A percentile compares a stretch with the other conserved stretches of the same genome.
Conservation (phyloP, 2,888 invertebrate genomes). For the Ariolimax columbianus region DNA sequence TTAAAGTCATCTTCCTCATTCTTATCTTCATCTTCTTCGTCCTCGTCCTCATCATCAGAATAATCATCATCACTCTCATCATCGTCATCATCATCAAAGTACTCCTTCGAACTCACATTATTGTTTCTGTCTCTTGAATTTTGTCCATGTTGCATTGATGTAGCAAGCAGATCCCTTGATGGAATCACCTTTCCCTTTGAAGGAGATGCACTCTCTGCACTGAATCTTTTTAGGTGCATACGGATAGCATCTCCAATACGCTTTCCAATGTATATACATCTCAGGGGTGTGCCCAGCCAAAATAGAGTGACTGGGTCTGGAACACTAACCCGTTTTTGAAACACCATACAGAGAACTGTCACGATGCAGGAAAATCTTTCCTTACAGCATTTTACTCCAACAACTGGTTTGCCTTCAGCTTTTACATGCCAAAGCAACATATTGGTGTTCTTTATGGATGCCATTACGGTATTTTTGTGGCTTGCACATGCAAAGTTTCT, state of each 20-base stretch:
- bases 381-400: not conserved
- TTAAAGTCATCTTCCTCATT: not conserved
- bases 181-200: not conserved
- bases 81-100: not conserved
- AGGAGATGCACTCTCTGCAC: not conserved
- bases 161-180: not conserved
- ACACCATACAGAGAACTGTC: not conserved
- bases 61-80: no score
- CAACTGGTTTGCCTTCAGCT: not conserved
- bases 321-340: not conserved
- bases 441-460: not conserved
- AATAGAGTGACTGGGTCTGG: not conserved
- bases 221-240: not conserved
- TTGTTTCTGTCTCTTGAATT: not conserved
- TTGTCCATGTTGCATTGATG: not conserved
- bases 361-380: not conserved
- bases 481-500: no score
- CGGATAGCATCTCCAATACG: not conserved
- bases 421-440: not conserved
- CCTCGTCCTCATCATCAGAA: not conserved
- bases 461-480: no score
- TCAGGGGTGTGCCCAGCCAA: slow-evolving; percentile 11
- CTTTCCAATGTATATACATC: not conserved
- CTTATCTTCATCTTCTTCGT: not conserved
- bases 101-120: not conserved